A percentile compares a stretch with the other conserved stretches of the same genome.
Evolutionary conservation across 2,797 vertebrate species (phyloP).

Genomic region (Erethizon dorsatum): DNA sequence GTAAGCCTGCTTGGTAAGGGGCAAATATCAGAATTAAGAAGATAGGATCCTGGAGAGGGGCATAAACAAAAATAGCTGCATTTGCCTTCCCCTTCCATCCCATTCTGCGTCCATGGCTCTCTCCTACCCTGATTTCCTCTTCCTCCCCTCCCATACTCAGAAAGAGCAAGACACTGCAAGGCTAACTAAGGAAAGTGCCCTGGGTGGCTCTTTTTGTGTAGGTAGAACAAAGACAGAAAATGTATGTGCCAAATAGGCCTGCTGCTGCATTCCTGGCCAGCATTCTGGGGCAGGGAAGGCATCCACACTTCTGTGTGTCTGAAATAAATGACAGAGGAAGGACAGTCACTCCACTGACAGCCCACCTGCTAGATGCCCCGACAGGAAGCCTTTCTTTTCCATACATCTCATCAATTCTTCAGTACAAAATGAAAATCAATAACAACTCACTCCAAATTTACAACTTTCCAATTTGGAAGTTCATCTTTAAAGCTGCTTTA

Average conservation of each 20-base stretch:
- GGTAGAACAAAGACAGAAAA: background rate
- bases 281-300: background rate
- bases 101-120: background rate
- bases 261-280: background rate
- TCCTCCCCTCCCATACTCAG: background rate
- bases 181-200: background rate
- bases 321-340: background rate
- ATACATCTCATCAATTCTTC: conserved; percentile 32
- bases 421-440: conserved; percentile 71
- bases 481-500: conserved; percentile 50
- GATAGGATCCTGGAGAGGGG: background rate
- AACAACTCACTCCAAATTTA: conserved; percentile 56
- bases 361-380: background rate
- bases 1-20: background rate
- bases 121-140: background rate
- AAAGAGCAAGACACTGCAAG: background rate
- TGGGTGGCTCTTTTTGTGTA: background rate
- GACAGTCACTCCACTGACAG: background rate
- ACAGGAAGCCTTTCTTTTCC: conserved; percentile 37
- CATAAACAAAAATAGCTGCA: background rate
- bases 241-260: fast-evolving
- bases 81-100: background rate
- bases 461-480: conserved; percentile 53
- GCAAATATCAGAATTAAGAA: background rate
- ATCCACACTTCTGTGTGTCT: background rate